These are phyloP conservation scores for Anisognathus igniventris DNA, from an alignment of 2,797 vertebrate genomes.

Conservation along the genomic window DNA sequence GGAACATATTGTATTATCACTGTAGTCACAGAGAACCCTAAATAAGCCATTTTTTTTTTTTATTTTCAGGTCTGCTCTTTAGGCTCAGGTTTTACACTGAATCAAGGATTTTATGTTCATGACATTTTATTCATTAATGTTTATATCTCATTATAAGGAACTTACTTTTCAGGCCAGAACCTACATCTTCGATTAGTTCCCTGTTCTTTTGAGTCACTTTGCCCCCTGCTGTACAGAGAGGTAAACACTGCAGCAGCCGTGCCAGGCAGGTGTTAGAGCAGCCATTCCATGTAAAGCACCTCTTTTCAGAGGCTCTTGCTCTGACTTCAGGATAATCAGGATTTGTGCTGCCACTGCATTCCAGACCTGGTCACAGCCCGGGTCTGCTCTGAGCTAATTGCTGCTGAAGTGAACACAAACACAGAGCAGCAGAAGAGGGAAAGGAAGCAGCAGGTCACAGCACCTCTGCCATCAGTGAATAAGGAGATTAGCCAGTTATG, in stretches of 20 bases:
- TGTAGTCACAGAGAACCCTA: background rate
- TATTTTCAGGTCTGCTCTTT: background rate
- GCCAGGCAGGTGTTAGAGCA: background rate
- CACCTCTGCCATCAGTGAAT: background rate
- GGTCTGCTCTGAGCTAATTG: background rate
- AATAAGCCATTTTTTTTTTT: background rate
- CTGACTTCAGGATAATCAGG: background rate
- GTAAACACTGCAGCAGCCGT: background rate
- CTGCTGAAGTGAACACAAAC: background rate
- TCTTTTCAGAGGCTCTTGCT: background rate
- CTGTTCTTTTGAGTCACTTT: background rate
- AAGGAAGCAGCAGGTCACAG: background rate
- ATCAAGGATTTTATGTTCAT: background rate
- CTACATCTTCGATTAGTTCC: background rate
- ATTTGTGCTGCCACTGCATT: background rate
- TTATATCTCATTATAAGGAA: background rate
- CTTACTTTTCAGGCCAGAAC: background rate
- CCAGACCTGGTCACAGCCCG: background rate
- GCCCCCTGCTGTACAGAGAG: conserved; percentile 1
- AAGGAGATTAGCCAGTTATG: background rate
- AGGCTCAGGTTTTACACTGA: background rate
- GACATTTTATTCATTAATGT: background rate
- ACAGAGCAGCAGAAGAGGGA: background rate
- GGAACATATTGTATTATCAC: background rate
- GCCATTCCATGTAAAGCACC: background rate